These are phyloP conservation scores for Amphilophus citrinellus DNA, from an alignment of 2,113 vertebrate genomes.

Conservation along the genomic window DNA sequence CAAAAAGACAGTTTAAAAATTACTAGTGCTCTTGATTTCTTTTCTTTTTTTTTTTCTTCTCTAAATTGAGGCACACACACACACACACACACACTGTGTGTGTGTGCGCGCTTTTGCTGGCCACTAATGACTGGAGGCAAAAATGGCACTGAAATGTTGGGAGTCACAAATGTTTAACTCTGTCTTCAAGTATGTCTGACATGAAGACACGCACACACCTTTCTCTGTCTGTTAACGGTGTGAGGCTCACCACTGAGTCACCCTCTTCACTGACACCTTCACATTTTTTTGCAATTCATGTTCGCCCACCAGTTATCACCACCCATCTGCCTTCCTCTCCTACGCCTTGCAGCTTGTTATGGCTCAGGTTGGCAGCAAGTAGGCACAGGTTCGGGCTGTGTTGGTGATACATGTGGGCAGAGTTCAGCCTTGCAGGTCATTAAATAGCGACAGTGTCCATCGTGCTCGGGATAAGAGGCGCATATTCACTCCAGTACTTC, in stretches of 20 bases:
- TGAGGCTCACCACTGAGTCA: conserved; percentile 46
- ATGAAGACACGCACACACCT: background rate
- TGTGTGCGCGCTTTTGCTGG: background rate
- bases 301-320: conserved; percentile 29
- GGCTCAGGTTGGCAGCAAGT: conserved; percentile 21
- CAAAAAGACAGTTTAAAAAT: background rate
- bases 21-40: background rate
- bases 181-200: background rate
- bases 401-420: conserved; percentile 14
- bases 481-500: background rate
- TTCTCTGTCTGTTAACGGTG: background rate
- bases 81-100: background rate
- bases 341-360: conserved; percentile 26
- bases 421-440: conserved; percentile 23
- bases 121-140: background rate
- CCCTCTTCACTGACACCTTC: conserved; percentile 17
- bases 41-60: background rate
- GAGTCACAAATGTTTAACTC: background rate
- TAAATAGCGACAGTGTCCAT: background rate
- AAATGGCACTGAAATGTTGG: background rate
- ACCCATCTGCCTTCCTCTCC: conserved; percentile 20
- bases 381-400: background rate
- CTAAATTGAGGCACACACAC: background rate
- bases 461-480: background rate
- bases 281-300: conserved; percentile 9